A percentile compares a stretch with the other conserved stretches of the same genome.
These are phyloP conservation scores for Eupithecia dodoneata DNA, from an alignment of 2,888 invertebrate genomes.

Conservation along the genomic window DNA sequence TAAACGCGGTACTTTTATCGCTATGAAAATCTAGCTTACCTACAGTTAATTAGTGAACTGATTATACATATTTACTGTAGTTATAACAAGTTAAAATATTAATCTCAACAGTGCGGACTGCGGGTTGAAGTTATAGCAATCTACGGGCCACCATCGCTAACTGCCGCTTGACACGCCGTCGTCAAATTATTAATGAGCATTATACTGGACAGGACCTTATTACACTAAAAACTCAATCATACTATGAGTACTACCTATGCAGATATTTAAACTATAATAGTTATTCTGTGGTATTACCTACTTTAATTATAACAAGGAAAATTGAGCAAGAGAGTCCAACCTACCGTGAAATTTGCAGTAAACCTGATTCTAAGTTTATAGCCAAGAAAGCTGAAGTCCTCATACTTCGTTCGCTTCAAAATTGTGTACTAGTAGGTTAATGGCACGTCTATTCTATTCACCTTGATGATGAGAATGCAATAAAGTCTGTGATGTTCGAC, in stretches of 20 bases:
- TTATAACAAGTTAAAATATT: slow-evolving; percentile 27
- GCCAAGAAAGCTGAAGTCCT: slow-evolving; percentile 24
- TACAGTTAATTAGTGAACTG: background rate
- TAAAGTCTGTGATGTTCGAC: slow-evolving; percentile 29
- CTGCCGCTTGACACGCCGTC: slow-evolving; percentile 40
- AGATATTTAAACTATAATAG: no score
- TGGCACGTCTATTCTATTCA: slow-evolving; percentile 21
- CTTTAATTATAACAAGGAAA: background rate
- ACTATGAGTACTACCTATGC: background rate
- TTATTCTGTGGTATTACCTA: background rate
- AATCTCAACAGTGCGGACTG: slow-evolving; percentile 12
- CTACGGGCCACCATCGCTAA: slow-evolving; percentile 32
- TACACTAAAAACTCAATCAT: background rate
- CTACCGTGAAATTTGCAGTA: background rate
- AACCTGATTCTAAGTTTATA: background rate
- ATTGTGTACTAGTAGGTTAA: slow-evolving; percentile 32
- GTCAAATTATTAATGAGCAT: slow-evolving; percentile 32
- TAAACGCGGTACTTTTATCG: slow-evolving; percentile 4
- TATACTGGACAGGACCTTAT: slow-evolving; percentile 8
- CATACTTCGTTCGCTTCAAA: slow-evolving; percentile 16
- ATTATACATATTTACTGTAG: background rate
- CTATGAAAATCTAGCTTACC: background rate
- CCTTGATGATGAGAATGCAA: slow-evolving; percentile 13
- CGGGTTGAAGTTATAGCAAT: slow-evolving; percentile 28
- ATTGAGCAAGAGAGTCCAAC: background rate